These are phyloP conservation scores for Catonia carolina DNA, from an alignment of 2,888 invertebrate species.

Conservation along the genomic window DNA sequence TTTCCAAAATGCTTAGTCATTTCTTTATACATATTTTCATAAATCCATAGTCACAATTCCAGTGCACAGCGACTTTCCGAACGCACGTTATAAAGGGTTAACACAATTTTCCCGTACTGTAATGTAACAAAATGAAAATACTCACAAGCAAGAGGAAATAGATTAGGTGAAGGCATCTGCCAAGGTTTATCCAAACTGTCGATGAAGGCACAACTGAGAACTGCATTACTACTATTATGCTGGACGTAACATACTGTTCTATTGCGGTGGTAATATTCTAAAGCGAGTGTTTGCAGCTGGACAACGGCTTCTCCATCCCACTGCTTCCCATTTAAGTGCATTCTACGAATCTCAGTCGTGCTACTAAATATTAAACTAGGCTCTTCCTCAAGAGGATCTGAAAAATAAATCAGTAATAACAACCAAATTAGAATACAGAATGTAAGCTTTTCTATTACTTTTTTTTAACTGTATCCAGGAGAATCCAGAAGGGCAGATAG, in stretches of 20 bases:
- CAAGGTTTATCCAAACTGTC: slow-evolving; percentile 56
- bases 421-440: no score
- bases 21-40: no score
- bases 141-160: slow-evolving; percentile 59
- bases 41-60: no score
- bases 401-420: no score
- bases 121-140: no score
- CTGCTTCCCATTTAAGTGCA: slow-evolving; percentile 49
- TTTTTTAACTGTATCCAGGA: no score
- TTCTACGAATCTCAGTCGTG: slow-evolving; percentile 55
- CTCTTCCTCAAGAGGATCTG: slow-evolving; percentile 58
- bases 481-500: no score
- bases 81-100: no score
- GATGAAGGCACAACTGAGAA: slow-evolving; percentile 58
- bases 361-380: slow-evolving; percentile 64
- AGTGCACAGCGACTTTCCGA: no score
- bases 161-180: slow-evolving; percentile 52
- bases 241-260: slow-evolving; percentile 64
- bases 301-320: slow-evolving; percentile 43
- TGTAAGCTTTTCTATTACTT: no score
- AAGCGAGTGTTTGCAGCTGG: slow-evolving; percentile 44
- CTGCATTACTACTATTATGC: slow-evolving; percentile 47
- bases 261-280: slow-evolving; percentile 62
- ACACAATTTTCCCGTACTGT: no score
- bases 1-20: no score